Percentiles rank a stretch among this genome's conserved stretches.
phyloP scores from a whole-genome alignment of 2,888 invertebrate species.

The Lasioglossum villosulum region DNA sequence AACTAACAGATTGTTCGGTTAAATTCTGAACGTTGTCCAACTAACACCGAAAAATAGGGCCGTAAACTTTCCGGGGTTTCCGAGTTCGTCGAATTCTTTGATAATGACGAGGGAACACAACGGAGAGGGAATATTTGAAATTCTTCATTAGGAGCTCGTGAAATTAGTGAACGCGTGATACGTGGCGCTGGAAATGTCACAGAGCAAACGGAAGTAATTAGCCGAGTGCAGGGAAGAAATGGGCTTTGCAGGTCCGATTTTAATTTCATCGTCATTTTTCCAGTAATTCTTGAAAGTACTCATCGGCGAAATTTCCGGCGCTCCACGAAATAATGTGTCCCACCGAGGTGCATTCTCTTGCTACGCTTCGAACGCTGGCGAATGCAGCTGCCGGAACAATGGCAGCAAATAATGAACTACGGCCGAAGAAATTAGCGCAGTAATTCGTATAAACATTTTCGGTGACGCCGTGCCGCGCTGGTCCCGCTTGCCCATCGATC shows the following conservation, averaged over 20 bases:
- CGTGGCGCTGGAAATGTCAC: background rate
- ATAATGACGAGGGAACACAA: background rate
- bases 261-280: constrained; percentile 22
- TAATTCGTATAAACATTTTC: constrained; percentile 19
- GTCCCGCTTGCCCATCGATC: background rate
- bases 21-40: background rate
- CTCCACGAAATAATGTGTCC: constrained; percentile 3
- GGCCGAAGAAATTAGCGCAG: constrained; percentile 1
- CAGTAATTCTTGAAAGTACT: background rate
- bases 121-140: background rate
- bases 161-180: background rate
- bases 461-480: too few relatives aligned
- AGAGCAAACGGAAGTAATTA: background rate
- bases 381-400: constrained; percentile 19
- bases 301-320: constrained; percentile 12
- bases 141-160: background rate
- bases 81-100: background rate
- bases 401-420: constrained; percentile 1
- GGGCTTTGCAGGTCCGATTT: background rate
- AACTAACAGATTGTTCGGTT: background rate
- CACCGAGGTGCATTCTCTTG: background rate
- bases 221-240: background rate
- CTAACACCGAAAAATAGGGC: background rate
- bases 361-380: background rate
- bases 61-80: background rate